These are phyloP conservation scores for Montipora cactus DNA, from an alignment of 64 coral and sea anemone species.

Conservation along the genomic window DNA sequence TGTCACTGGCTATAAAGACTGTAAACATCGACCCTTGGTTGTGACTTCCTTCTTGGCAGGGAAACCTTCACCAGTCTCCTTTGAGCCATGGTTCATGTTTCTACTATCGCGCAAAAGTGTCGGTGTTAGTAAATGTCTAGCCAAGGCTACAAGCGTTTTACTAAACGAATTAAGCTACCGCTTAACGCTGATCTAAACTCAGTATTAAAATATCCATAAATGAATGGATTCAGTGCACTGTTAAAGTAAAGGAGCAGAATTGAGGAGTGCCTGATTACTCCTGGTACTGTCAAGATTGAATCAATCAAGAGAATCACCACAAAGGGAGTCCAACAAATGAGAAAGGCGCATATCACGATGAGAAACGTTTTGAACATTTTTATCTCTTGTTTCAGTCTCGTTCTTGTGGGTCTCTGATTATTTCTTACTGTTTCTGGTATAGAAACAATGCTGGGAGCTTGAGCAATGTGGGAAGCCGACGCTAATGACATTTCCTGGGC, in stretches of 20 bases:
- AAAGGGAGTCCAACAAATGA: constrained; percentile 71
- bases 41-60: too few species aligned
- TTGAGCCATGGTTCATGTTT: too few species aligned
- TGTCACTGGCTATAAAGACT: too few species aligned
- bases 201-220: constrained; percentile 68
- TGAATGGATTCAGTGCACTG: constrained; percentile 75
- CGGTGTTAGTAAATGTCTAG: neutral
- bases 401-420: neutral
- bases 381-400: constrained; percentile 69
- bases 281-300: neutral
- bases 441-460: neutral
- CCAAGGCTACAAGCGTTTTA: neutral
- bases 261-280: constrained; percentile 27
- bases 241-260: constrained; percentile 77
- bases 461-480: neutral
- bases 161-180: neutral
- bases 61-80: too few species aligned
- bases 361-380: constrained; percentile 86
- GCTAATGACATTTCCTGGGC: constrained; percentile 4
- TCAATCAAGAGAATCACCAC: constrained; percentile 34
- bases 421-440: neutral
- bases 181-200: constrained; percentile 57
- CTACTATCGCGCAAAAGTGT: too few species aligned
- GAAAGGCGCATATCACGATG: constrained; percentile 49
- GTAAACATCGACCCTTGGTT: too few species aligned